Evolutionary conservation across 2,797 vertebrate genomes (phyloP).

Genomic region (Syngnathus acus): DNA sequence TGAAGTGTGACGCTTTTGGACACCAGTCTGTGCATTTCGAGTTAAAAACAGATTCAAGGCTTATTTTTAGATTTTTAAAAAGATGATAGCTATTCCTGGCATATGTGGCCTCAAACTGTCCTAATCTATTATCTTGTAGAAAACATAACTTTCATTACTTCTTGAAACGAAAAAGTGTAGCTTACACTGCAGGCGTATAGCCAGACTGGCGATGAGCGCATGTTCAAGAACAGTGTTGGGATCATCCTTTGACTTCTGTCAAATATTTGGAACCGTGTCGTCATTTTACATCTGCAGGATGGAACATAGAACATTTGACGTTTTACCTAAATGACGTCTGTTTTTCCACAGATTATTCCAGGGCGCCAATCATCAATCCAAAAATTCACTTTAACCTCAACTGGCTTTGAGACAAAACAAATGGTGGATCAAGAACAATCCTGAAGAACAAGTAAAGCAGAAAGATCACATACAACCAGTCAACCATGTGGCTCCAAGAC

Average conservation of each 20-base stretch:
- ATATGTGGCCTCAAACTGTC: background rate
- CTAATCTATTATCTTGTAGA: background rate
- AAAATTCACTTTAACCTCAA: background rate
- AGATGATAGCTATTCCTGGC: background rate
- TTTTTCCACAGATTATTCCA: constrained; percentile 42
- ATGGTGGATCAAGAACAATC: background rate
- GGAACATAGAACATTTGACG: background rate
- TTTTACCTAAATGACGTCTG: constrained; percentile 3
- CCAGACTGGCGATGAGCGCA: background rate
- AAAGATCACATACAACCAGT: background rate
- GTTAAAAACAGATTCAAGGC: background rate
- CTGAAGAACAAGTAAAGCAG: background rate
- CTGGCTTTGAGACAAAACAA: background rate
- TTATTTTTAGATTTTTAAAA: background rate
- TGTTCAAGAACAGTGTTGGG: background rate
- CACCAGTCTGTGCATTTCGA: background rate
- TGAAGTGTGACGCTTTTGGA: background rate
- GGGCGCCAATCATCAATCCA: constrained; percentile 4
- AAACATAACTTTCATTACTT: background rate
- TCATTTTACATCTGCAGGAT: background rate
- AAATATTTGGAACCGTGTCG: background rate
- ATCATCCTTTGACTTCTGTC: background rate
- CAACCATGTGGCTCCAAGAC: background rate
- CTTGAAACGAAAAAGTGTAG: background rate
- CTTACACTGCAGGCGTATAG: background rate